phyloP scores from a whole-genome alignment of 2,797 vertebrate genomes.

The Poeciliopsis infans region DNA sequence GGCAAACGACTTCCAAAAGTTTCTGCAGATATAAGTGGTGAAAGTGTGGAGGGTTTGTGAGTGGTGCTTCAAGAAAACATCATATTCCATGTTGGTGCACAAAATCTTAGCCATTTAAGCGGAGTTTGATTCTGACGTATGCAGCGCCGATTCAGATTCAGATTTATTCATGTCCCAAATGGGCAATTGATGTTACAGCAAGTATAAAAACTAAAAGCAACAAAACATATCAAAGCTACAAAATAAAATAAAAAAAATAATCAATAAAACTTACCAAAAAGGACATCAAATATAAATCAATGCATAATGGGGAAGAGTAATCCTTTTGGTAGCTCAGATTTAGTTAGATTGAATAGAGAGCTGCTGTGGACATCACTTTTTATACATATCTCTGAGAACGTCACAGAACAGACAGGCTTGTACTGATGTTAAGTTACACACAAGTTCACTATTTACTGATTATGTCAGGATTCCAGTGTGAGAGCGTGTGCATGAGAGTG shows the following conservation, averaged over 20 bases:
- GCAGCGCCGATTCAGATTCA: background rate
- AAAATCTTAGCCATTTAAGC: background rate
- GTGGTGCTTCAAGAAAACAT: background rate
- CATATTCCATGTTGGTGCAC: background rate
- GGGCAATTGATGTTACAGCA: too few species aligned
- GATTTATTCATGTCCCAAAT: too few species aligned
- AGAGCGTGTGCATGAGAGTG: too few species aligned
- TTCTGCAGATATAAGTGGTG: background rate
- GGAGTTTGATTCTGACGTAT: background rate
- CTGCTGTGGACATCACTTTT: background rate
- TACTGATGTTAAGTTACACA: background rate
- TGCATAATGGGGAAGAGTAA: too few species aligned
- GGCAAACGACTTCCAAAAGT: background rate
- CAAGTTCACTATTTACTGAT: background rate
- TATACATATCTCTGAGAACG: background rate
- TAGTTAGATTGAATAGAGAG: background rate
- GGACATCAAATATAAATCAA: too few species aligned
- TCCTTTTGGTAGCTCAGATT: background rate
- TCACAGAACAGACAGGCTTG: background rate
- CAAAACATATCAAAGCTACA: too few species aligned
- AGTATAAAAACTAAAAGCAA: too few species aligned
- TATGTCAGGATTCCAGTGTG: too few species aligned
- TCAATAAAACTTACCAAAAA: too few species aligned
- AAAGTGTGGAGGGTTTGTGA: background rate
- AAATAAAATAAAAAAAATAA: too few species aligned